These are phyloP conservation scores for Prionailurus bengalensis DNA, from an alignment of 2,113 vertebrate species.

Conservation along the genomic window DNA sequence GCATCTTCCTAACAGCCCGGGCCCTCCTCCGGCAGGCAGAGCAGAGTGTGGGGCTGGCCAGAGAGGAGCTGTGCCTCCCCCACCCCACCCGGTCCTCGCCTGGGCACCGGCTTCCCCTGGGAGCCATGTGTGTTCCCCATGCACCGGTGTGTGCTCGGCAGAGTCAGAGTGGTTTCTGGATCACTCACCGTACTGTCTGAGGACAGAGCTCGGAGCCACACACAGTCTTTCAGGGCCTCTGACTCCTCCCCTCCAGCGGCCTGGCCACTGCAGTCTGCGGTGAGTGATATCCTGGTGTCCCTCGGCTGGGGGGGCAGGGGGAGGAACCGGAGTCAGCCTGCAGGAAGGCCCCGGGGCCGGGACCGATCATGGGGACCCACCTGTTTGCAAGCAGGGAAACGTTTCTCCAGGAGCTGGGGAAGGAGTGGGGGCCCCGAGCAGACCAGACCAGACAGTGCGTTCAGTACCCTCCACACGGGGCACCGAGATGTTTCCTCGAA, in stretches of 20 bases:
- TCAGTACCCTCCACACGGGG: not conserved
- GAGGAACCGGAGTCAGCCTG: not conserved
- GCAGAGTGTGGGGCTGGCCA: rapidly evolving
- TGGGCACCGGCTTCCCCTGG: not conserved
- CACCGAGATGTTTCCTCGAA: too few species aligned
- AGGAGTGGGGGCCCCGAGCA: rapidly evolving
- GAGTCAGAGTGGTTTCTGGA: rapidly evolving
- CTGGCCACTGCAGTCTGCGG: rapidly evolving
- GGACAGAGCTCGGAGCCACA: rapidly evolving
- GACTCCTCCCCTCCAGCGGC: not conserved
- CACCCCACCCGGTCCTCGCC: not conserved
- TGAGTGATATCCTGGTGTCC: rapidly evolving
- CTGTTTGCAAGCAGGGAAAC: rapidly evolving
- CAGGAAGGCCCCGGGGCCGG: not conserved
- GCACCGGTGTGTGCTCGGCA: too few species aligned
- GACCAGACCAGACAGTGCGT: not conserved
- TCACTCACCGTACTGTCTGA: rapidly evolving
- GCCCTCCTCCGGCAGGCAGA: not conserved
- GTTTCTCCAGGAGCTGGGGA: too few species aligned
- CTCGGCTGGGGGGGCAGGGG: rapidly evolving
- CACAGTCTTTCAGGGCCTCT: not conserved
- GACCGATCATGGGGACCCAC: rapidly evolving
- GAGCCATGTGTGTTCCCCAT: too few species aligned
- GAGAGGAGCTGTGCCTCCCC: not conserved
- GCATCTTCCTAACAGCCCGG: not conserved